phyloP scores from a whole-genome alignment of 2,888 invertebrate species.

The Drosophila tripunctata region DNA sequence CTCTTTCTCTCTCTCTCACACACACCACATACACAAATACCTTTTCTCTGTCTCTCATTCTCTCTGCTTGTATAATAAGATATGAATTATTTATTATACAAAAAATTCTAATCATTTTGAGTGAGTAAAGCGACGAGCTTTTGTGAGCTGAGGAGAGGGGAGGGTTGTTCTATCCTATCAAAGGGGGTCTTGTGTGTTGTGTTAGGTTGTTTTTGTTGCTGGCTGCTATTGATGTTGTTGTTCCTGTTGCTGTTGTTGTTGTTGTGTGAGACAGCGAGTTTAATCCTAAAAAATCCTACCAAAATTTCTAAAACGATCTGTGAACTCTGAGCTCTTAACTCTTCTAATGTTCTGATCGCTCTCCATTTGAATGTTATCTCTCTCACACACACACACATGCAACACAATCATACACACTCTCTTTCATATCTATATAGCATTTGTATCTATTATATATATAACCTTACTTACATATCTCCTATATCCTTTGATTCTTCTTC shows the following conservation, averaged over 20 bases:
- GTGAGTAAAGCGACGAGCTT: neutral
- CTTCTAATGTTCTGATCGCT: too few relatives aligned
- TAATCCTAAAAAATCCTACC: neutral
- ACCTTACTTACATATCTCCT: neutral
- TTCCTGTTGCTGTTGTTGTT: too few relatives aligned
- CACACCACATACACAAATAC: neutral
- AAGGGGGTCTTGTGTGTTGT: conserved; percentile 35
- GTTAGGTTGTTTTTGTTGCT: conserved; percentile 14
- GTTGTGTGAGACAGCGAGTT: conserved; percentile 6
- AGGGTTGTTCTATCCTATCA: too few relatives aligned
- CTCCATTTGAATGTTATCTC: conserved; percentile 4
- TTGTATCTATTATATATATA: too few relatives aligned
- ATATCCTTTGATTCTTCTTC: too few relatives aligned
- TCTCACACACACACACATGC: too few relatives aligned
- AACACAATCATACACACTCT: too few relatives aligned
- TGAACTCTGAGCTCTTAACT: conserved; percentile 4
- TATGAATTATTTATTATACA: too few relatives aligned
- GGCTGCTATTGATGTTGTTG: conserved; percentile 7
- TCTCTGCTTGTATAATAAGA: too few relatives aligned
- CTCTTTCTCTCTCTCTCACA: neutral
- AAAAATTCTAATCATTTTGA: too few relatives aligned
- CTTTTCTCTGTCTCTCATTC: neutral
- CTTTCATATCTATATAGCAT: neutral
- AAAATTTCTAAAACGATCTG: conserved; percentile 5
- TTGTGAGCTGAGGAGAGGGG: conserved; percentile 1